Base-by-base conservation (phyloP, 2,113 vertebrate genomes). In the Ammodytes dubius region DNA sequence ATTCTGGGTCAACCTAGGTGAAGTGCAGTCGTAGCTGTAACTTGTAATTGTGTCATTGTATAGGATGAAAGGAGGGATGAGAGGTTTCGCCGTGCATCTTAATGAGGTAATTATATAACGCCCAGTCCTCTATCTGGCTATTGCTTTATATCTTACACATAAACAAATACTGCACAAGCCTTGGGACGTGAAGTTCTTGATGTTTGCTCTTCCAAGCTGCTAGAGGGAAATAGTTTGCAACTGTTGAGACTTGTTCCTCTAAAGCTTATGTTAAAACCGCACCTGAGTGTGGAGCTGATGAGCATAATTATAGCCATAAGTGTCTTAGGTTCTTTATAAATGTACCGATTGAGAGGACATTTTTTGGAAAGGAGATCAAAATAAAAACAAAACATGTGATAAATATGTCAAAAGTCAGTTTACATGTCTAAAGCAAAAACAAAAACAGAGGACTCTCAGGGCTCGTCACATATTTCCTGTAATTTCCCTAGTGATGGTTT, bases 261-360 rank as follows among this genome's bases (percentile, higher is more conserved):
- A 89, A 92, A 93, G 91, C 87, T 92, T 94, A 89, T 91, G 88
- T 90, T 94, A 91, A 91, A 93, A 92, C 79, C 85, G 68, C 92
- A 91, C 79, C 85, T 83, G 84, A 93, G 77, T 81, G 75, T 74
- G 7, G 39, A 81, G 76, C 84, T 88, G 87, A 91, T 83, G 89
- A 88, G 60, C 76, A 66, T 91, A 86, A 93, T 93, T 91, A 88
- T 60, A 86, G 83, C 66, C 64, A 74, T 83, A 85, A 90, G 74
- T 86, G 87, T 89, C 89, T 88, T 79, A 76, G 58, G 63, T 46
- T 72, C 77, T 88, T 80, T 77, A 79, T 76, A 75, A 88, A 79
- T 73, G 82, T 52, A 84, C 79, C 74, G 70, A 76, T 74, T 71
- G 66, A 79, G 57, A 73, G 61, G 13, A 27, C 27, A 27, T 27